A percentile compares a stretch with the other conserved stretches of the same genome.
Conservation (phyloP, 2,113 vertebrate species). For the Danionella cerebrum region DNA sequence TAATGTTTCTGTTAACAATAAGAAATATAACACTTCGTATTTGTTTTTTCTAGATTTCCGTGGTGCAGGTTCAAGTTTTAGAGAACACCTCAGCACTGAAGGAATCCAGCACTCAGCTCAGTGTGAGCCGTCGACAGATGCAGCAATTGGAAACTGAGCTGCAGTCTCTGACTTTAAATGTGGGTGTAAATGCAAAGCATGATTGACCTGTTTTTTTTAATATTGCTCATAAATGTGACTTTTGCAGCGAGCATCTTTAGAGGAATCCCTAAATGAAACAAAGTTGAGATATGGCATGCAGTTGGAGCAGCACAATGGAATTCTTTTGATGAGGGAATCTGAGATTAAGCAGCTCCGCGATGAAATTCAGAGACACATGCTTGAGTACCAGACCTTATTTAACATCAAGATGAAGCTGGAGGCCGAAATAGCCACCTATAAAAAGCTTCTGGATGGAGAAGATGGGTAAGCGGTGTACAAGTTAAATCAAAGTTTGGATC, state of each 20-base stretch:
- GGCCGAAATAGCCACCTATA: conserved; percentile 87
- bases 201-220: background rate
- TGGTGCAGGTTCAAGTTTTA: conserved; percentile 69
- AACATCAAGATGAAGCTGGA: conserved; percentile 90
- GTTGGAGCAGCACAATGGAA: conserved; percentile 70
- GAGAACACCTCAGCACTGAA: conserved; percentile 76
- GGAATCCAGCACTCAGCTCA: conserved; percentile 70
- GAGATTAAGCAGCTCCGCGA: conserved; percentile 72
- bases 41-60: conserved; percentile 54
- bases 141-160: conserved; percentile 84
- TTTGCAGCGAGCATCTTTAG: conserved; percentile 77
- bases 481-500: background rate
- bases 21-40: background rate
- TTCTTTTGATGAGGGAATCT: conserved; percentile 69
- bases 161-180: conserved; percentile 68
- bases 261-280: conserved; percentile 73
- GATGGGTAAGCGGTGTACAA: background rate
- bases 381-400: conserved; percentile 77
- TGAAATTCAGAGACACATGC: conserved; percentile 72
- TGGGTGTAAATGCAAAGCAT: background rate
- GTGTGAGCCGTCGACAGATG: conserved; percentile 69
- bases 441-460: conserved; percentile 78
- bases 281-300: conserved; percentile 68
- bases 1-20: background rate
- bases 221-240: background rate